A percentile compares a stretch with the other conserved stretches of the same genome.
Evolutionary conservation across 2,797 vertebrate species (phyloP).

Genomic region (Erpetoichthys calabaricus): DNA sequence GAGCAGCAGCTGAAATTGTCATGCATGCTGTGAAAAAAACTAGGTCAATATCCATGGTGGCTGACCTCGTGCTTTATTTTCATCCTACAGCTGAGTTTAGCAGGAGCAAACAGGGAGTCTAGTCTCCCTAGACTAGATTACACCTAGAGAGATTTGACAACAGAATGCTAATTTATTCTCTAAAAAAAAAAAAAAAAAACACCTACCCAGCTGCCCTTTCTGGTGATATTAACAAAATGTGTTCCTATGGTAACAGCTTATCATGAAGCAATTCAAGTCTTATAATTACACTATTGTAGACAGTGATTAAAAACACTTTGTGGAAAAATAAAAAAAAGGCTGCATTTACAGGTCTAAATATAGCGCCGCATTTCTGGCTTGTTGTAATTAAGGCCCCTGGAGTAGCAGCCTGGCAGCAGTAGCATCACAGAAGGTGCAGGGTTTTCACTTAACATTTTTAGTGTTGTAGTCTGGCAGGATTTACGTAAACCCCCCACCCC

Average conservation of each 20-base stretch:
- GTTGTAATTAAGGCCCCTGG: slow-evolving; percentile 23
- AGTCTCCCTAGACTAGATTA: background rate
- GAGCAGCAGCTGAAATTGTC: no score
- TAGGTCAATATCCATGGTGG: no score
- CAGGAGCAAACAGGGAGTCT: no score
- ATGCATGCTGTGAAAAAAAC: no score
- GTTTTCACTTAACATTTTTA: background rate
- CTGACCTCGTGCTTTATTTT: no score
- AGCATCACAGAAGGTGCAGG: slow-evolving; percentile 5
- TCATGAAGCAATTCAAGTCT: slow-evolving; percentile 42
- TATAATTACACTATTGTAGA: slow-evolving; percentile 40
- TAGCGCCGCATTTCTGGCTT: slow-evolving; percentile 15
- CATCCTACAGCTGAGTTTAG: no score
- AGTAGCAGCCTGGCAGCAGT: slow-evolving; percentile 8
- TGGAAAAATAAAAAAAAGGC: slow-evolving; percentile 11
- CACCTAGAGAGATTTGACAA: slow-evolving; percentile 15
- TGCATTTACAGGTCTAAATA: slow-evolving; percentile 16
- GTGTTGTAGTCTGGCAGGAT: background rate
- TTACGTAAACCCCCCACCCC: no score
- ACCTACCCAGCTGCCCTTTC: background rate
- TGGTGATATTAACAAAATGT: slow-evolving; percentile 28
- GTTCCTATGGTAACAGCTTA: slow-evolving; percentile 58
- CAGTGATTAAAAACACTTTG: slow-evolving; percentile 39
- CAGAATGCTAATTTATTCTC: slow-evolving; percentile 2
- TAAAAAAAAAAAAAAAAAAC: slow-evolving; percentile 13